phyloP scores from a whole-genome alignment of 2,797 vertebrate species.

The Rhynchonycteris naso region DNA sequence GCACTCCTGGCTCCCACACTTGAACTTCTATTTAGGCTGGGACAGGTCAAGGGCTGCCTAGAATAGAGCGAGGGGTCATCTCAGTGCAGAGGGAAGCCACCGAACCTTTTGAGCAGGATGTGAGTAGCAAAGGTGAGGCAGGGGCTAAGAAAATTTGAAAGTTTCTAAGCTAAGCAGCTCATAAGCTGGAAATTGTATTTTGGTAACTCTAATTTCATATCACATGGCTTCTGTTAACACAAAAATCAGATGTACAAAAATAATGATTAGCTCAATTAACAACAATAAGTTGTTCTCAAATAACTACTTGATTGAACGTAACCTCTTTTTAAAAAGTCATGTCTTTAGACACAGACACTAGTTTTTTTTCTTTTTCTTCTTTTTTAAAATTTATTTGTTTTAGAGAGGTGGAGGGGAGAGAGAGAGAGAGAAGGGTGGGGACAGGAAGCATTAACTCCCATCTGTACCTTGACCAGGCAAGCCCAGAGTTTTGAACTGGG shows the following conservation, averaged over 20 bases:
- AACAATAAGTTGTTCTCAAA: neutral
- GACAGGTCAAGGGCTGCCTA: neutral
- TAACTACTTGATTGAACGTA: constrained; percentile 36
- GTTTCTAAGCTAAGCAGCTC: neutral
- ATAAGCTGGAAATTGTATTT: constrained; percentile 39
- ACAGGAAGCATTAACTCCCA: too few relatives aligned
- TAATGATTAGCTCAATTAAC: constrained; percentile 1
- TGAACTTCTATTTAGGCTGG: neutral
- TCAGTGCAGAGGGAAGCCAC: neutral
- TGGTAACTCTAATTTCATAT: constrained; percentile 19
- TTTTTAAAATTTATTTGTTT: too few relatives aligned
- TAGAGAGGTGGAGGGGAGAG: too few relatives aligned
- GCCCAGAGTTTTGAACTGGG: too few relatives aligned
- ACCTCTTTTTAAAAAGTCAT: neutral
- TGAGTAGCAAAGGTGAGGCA: neutral
- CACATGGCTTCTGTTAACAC: neutral
- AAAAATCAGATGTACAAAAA: constrained; percentile 12
- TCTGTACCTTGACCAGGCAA: too few relatives aligned
- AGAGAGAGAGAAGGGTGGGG: too few relatives aligned
- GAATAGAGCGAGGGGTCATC: neutral
- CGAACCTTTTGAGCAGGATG: neutral
- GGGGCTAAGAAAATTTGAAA: neutral
- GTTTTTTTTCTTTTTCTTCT: neutral
- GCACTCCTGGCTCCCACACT: neutral
- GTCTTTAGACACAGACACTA: neutral